Percentiles rank a stretch among this genome's conserved stretches.
phyloP scores from a whole-genome alignment of 2,797 vertebrate genomes.

The Eulemur albifrons region DNA sequence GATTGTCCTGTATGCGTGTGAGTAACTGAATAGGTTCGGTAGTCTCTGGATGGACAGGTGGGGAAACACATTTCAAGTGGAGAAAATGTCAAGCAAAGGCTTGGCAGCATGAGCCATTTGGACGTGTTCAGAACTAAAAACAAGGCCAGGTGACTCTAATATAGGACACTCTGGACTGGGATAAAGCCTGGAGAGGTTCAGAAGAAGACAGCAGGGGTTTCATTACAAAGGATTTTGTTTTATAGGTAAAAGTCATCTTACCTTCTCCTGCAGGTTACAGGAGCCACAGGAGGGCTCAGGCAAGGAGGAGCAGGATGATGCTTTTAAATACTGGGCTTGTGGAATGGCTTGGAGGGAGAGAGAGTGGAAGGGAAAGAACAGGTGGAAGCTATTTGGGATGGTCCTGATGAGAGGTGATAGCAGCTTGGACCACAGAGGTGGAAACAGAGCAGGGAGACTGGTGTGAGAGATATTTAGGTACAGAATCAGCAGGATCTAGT shows the following conservation, averaged over 20 bases:
- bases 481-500: neutral
- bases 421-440: rapidly evolving
- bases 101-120: neutral
- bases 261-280: neutral
- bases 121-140: too few species aligned
- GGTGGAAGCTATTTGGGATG: neutral
- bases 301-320: neutral
- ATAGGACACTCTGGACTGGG: rapidly evolving
- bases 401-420: neutral
- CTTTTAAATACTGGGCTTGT: neutral
- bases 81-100: neutral
- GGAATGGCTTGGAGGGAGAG: neutral
- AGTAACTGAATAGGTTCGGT: neutral
- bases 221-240: neutral
- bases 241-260: neutral
- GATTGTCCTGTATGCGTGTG: neutral
- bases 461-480: neutral
- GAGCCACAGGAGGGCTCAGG: rapidly evolving
- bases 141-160: neutral
- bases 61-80: neutral
- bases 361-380: neutral
- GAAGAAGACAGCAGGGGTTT: neutral
- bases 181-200: neutral
- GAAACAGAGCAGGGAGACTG: neutral
- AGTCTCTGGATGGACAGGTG: neutral